Evolutionary conservation across 1,140 invertebrate genomes (phyloP), one percentile per base, ranked within the genome.

Genomic region (Chironomus striatipennis): DNA sequence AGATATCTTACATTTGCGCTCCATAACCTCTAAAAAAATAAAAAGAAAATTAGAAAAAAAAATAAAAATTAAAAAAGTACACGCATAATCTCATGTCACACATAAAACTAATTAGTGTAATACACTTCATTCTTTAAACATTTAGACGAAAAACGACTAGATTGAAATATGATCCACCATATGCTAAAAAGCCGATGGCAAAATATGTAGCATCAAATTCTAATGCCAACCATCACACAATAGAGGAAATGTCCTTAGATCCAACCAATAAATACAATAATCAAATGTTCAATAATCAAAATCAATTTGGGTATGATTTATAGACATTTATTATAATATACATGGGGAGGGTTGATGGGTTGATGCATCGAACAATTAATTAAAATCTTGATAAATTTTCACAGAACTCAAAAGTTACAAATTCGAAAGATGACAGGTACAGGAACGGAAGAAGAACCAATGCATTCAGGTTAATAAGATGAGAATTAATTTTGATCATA

Each of bases 131-230:
- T 57, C 47, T 57, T 57, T 57, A 57, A 12, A 57, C 47, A 57
- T 57, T 78, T 83, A 87, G 90, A 89, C 92, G 92, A 86, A 94
- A 93, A 87, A 93, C 91, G 79, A 92, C 92, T 75, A 86, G 93
- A 82, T 90, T 91, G 79, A 94, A 93, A 82, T 93, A 92, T 83
- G 92, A 95, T 82, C 89, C 90, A 76, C 91, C 92, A 43, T 94
- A 93, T 84, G 86, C 88, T 78, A 94, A 93, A 86, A 92, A 93
- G 80, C 90, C 91, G 21, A 87, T 90, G 76, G 86, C 88, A 73
- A 93, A 93, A 84, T 89, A 86, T 77, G 90, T 90, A 83, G 86
- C 86, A 10, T 85, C 87, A n/a, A 84, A 34, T 34, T 34, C 88
- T n/a, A 88, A 88, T 81, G 81, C 80, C 2, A 84, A 84, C 75